Evolutionary conservation across 2,888 invertebrate species (phyloP), one percentile per base, ranked within the genome.

Genomic region (Caenorhabditis sinica): DNA sequence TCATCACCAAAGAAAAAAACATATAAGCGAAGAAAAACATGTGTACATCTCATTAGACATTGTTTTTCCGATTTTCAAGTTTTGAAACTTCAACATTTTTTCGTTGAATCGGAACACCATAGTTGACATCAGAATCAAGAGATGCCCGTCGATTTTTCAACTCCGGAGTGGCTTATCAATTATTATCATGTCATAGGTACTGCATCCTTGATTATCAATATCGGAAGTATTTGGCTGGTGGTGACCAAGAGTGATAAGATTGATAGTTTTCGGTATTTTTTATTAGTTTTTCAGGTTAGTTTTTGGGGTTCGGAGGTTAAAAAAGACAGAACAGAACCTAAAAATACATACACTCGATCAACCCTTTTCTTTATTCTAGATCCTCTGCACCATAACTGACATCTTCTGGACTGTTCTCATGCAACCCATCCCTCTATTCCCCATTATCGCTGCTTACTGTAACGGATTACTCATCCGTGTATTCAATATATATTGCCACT

Each of bases 391-490:
- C 6, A n/a, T 77, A 1, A 25, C 60, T 0, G 69, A 77, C 43
- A 51, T 77, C 13, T 43, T 60, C 43, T 36, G 66, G 36, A 69
- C 77, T 0, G 23, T 69, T 23, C 23, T 77, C 15, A 77, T 69
- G 69, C 66, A 66, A 61, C 69, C 77, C n/a, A 61, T 77, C 8
- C 60, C 68, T 0, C 30, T 77, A 20, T 77, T 69, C 40, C 77
- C 77, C 1, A 25, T 77, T 6, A 36, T 69, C 2, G 66, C 69
- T 13, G 77, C 60, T 2, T 49, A 40, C 25, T 58, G 58, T 51
- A 68, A 66, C 33, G 69, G 77, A 0, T 4, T 69, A 6, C 23
- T 77, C 6, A 61, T 33, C 13, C 40, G 23, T 13, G 20, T 40
- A n/a, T 56, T 65, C 28, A 40, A 53, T 30, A n/a, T 75, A 2